Evolutionary conservation across 2,797 vertebrate species (phyloP), one percentile per base, ranked within the genome.

Genomic region (Phoxinus dragarum): DNA sequence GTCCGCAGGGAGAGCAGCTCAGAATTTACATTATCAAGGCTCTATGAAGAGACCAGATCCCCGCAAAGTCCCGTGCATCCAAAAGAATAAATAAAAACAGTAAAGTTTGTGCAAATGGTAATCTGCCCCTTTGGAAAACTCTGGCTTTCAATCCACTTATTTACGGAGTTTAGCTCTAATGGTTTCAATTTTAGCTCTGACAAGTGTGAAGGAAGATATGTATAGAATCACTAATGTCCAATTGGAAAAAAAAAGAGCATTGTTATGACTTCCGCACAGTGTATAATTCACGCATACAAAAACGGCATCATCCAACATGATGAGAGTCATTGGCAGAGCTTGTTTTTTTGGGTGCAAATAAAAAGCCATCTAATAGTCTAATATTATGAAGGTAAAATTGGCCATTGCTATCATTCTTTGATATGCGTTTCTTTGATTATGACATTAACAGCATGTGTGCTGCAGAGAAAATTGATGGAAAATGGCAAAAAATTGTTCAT

Each of bases 111-210:
- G 80, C 66, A 89, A 91, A 93, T 92, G 91, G 86, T 73, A 86
- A 49, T 86, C 90, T 79, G 84, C 87, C 94, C 93, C 92, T 86
- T 82, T 86, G 90, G 94, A 93, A 76, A 83, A 86, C 78, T 91
- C 87, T 54, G 84, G 89, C 94, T 91, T 92, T 91, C 93, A 93
- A 94, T 95, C 94, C 92, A 93, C 89, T 95, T 94, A 95, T 94
- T 91, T 89, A 90, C 5, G 88, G 93, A 93, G 90, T 94, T 94
- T 91, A 93, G 89, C 88, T 88, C 78, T 93, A 93, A 94, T 90
- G 89, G 92, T 92, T 94, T 95, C 94, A 91, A 92, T 94, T 94
- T 94, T 84, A 92, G 90, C 90, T 92, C 89, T 91, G 92, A 92
- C 89, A 88, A 91, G 87, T 88, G 90, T 90, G 90, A 92, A 92